Percentiles rank a stretch among this genome's conserved stretches.
Evolutionary conservation across 1,140 invertebrate species (phyloP).

Genomic region (Cydia pomonella): DNA sequence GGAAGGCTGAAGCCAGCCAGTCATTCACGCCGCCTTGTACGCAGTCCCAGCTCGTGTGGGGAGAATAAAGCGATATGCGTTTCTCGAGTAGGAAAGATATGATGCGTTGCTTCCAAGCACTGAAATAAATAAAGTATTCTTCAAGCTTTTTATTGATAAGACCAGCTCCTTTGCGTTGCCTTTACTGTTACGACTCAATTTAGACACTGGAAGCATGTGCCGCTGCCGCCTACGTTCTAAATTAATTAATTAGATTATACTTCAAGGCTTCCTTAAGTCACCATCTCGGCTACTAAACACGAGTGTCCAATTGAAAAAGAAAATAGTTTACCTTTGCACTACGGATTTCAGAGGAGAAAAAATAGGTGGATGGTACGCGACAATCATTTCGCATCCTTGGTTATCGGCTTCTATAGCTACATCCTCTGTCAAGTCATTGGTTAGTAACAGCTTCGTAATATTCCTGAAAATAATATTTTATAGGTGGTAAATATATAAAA

Average conservation of each 20-base stretch:
- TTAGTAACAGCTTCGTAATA: constrained; percentile 89
- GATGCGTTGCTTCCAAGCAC: constrained; percentile 88
- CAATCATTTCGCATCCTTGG: constrained; percentile 88
- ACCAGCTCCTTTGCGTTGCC: too few species aligned
- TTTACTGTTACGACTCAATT: too few species aligned
- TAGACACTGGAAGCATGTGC: too few species aligned
- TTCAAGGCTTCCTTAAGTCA: too few species aligned
- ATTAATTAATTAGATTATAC: too few species aligned
- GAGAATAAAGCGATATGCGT: constrained; percentile 94
- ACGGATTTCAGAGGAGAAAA: constrained; percentile 92
- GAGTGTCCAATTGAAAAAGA: neutral
- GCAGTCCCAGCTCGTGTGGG: constrained; percentile 95
- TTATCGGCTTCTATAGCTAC: constrained; percentile 92
- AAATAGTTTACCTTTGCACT: constrained; percentile 86
- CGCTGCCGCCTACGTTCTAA: too few species aligned
- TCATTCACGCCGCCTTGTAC: constrained; percentile 93
- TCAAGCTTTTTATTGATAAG: too few species aligned
- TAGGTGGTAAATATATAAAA: too few species aligned
- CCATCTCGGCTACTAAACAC: too few species aligned
- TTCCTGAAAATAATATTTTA: constrained; percentile 62
- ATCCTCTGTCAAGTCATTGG: constrained; percentile 95
- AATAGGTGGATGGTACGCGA: constrained; percentile 98
- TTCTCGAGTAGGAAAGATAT: constrained; percentile 91
- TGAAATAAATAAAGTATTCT: constrained; percentile 65
- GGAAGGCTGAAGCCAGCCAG: constrained; percentile 91